phyloP scores from a whole-genome alignment of 1,140 invertebrate genomes.

The Lepeophtheirus salmonis region DNA sequence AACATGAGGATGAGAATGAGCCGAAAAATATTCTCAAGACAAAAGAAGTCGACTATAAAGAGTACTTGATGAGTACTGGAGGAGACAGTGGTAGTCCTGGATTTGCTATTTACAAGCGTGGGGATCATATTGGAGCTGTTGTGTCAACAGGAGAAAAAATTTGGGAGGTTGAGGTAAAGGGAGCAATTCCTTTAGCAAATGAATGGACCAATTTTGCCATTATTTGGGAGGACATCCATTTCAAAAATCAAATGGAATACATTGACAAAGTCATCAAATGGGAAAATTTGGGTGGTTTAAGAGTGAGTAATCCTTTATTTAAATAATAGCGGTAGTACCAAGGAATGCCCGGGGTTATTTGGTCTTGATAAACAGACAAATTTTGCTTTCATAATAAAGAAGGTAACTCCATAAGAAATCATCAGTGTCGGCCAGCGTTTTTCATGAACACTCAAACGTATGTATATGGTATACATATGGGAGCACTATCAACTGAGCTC shows the following conservation, averaged over 20 bases:
- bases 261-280: background rate
- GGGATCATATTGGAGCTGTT: conserved; percentile 21
- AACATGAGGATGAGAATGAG: background rate
- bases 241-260: background rate
- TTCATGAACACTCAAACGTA: too few species aligned
- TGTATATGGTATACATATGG: too few species aligned
- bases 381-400: background rate
- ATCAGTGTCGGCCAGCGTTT: too few species aligned
- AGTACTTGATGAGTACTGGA: conserved; percentile 18
- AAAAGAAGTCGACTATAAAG: background rate
- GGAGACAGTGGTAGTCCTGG: conserved; percentile 24
- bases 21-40: background rate
- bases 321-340: too few species aligned
- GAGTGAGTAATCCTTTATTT: too few species aligned
- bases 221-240: background rate
- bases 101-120: conserved; percentile 22
- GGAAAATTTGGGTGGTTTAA: conserved; percentile 7
- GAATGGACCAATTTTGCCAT: conserved; percentile 25
- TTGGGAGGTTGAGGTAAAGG: conserved; percentile 23
- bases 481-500: too few species aligned
- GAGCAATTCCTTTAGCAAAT: conserved; percentile 19
- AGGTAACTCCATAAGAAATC: too few species aligned
- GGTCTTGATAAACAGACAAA: too few species aligned
- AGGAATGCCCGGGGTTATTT: too few species aligned
- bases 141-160: conserved; percentile 24